Evolutionary conservation across 1,140 invertebrate species (phyloP), one percentile per base, ranked within the genome.

Genomic region (Macrocentrus cingulum): DNA sequence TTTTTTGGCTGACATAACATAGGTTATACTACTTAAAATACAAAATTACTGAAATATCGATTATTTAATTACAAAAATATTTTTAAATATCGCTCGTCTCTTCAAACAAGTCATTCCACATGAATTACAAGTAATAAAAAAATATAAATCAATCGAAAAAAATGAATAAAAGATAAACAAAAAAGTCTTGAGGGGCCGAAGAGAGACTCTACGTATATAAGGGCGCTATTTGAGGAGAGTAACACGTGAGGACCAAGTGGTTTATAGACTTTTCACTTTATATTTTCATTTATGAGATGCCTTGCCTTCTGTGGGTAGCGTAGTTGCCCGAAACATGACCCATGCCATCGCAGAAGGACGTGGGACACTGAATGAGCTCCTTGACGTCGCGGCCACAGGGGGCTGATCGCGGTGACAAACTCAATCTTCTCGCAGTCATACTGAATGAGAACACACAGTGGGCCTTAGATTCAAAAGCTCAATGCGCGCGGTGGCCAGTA

Each of bases 291-390:
- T 50, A 11, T 48, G n/a, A n/a, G 67, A 72, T 69, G 75, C 77
- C 80, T 82, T 80, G 84, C 83, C 83, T 87, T 77, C 86, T 82
- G 76, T 88, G 88, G 70, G 87, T 88, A 77, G 85, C 83, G 80
- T 88, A 89, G 82, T 88, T 90, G 73, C 84, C 87, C 69, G 85
- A 88, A 70, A 88, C 77, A 80, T 88, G 87, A 67, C 87, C 87
- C 81, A 85, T 84, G 75, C 88, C 88, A 81, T 89, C 86, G 80
- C 88, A 90, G 66, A 84, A 85, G 61, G 84, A 84, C 56, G 85
- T 88, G 55, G 88, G 88, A 73, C 88, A 91, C 74, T 86, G 85
- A 73, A 88, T 84, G 72, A 87, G 81, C 78, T 87, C 86, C 80
- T 85, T 85, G 66, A 83, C 84, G 69, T 87, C 85, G 71, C 84